These are phyloP conservation scores for Drosophila suzukii DNA, from an alignment of 1,140 invertebrate species.

Conservation along the genomic window DNA sequence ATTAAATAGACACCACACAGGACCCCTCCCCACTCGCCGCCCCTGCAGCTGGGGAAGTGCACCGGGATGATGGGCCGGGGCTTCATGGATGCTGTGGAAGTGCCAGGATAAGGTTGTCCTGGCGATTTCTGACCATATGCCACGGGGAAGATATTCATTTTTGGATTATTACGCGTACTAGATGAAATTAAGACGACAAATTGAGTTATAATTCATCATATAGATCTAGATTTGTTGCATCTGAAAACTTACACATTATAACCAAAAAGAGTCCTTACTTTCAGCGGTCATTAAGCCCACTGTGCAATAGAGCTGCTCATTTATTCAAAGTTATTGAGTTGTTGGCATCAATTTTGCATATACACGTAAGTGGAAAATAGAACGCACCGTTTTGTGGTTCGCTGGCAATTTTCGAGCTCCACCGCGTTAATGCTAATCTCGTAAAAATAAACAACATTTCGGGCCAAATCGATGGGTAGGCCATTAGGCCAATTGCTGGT, in stretches of 20 bases:
- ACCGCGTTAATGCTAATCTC: slow-evolving; percentile 36
- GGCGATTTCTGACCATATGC: not conserved
- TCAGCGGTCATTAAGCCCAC: slow-evolving; percentile 9
- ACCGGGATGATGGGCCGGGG: slow-evolving; percentile 3
- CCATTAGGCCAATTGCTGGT: slow-evolving; percentile 25
- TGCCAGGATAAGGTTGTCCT: slow-evolving; percentile 5
- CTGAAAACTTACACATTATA: too few species aligned
- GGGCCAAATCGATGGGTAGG: slow-evolving; percentile 35
- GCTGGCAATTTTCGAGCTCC: slow-evolving; percentile 38
- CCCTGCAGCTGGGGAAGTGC: slow-evolving; percentile 8
- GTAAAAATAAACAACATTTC: slow-evolving; percentile 52
- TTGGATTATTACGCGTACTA: not conserved
- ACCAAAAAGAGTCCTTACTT: too few species aligned
- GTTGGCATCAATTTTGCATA: slow-evolving; percentile 48
- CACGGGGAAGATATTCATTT: not conserved
- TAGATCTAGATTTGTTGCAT: too few species aligned
- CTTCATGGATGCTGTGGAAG: not conserved
- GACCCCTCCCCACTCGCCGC: slow-evolving; percentile 5
- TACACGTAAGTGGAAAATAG: slow-evolving; percentile 22
- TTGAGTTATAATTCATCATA: too few species aligned
- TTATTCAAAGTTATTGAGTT: slow-evolving; percentile 60
- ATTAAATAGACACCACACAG: slow-evolving; percentile 82
- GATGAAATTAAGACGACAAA: too few species aligned
- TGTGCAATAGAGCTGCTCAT: slow-evolving; percentile 32
- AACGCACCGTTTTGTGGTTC: slow-evolving; percentile 34